Conservation (phyloP, 2,797 vertebrate species). For the Adrianichthys oophorus region DNA sequence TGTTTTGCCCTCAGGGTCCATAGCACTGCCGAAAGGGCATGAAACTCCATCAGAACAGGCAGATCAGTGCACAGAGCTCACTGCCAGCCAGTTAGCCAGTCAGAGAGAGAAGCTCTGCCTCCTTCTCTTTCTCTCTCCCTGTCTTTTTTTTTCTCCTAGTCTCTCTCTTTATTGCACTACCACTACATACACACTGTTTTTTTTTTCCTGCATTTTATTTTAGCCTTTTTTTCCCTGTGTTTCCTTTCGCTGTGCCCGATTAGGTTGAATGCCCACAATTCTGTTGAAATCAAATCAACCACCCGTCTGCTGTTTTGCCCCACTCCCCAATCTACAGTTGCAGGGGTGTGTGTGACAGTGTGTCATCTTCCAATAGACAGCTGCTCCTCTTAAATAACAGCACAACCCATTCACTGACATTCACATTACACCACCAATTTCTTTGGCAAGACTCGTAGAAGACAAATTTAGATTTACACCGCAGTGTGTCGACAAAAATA, state of each 20-base stretch:
- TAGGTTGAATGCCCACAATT: slow-evolving; percentile 18
- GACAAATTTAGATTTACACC: slow-evolving; percentile 76
- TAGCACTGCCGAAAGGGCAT: slow-evolving; percentile 45
- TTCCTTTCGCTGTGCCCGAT: slow-evolving; percentile 10
- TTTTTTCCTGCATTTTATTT: slow-evolving; percentile 31
- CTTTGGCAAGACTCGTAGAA: slow-evolving; percentile 77
- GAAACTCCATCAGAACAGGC: slow-evolving; percentile 69
- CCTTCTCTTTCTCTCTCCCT: slow-evolving; percentile 40
- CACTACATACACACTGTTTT: slow-evolving; percentile 21
- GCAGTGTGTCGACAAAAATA: slow-evolving; percentile 46
- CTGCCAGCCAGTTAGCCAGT: slow-evolving; percentile 64
- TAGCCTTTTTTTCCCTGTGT: slow-evolving; percentile 13
- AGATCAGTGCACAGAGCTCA: slow-evolving; percentile 65
- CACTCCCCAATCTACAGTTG: slow-evolving; percentile 44
- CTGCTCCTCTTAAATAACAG: slow-evolving; percentile 84
- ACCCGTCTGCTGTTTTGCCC: slow-evolving; percentile 30
- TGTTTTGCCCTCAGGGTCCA: slow-evolving; percentile 56
- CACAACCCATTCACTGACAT: slow-evolving; percentile 42
- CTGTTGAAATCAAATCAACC: slow-evolving; percentile 64
- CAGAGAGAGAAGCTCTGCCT: slow-evolving; percentile 55
- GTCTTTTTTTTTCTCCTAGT: slow-evolving; percentile 25
- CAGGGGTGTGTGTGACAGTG: slow-evolving; percentile 66
- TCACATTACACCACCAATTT: slow-evolving; percentile 60
- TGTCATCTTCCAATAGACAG: slow-evolving; percentile 83
- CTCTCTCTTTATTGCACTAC: slow-evolving; percentile 12